These are phyloP conservation scores for Nudaria mundana DNA, from an alignment of 2,888 invertebrate species.

Conservation along the genomic window DNA sequence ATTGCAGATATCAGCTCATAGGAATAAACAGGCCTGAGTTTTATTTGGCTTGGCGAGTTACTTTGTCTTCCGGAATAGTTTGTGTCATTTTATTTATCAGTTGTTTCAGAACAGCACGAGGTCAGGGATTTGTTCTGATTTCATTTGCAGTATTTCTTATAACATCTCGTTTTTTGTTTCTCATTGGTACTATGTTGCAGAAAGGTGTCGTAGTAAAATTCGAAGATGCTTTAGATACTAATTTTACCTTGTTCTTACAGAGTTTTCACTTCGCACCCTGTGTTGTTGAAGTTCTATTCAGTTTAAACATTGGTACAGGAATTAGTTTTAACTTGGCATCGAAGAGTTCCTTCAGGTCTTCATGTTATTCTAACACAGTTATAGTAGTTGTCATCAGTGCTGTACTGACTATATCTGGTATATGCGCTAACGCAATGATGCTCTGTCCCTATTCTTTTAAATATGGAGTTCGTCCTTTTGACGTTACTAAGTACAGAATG, in stretches of 20 bases:
- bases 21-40: slow-evolving; percentile 18
- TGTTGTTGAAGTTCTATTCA: slow-evolving; percentile 43
- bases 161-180: slow-evolving; percentile 39
- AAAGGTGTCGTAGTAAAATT: slow-evolving; percentile 57
- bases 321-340: slow-evolving; percentile 50
- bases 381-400: slow-evolving; percentile 41
- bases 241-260: slow-evolving; percentile 41
- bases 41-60: slow-evolving; percentile 56
- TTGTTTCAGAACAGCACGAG: slow-evolving; percentile 47
- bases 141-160: slow-evolving; percentile 44
- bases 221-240: slow-evolving; percentile 49
- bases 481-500: slow-evolving; percentile 34
- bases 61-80: slow-evolving; percentile 51
- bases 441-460: slow-evolving; percentile 56
- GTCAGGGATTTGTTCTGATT: slow-evolving; percentile 42
- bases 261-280: slow-evolving; percentile 34
- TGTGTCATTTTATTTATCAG: slow-evolving; percentile 42
- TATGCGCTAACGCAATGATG: slow-evolving; percentile 51
- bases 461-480: slow-evolving; percentile 33
- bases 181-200: slow-evolving; percentile 63
- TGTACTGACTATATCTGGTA: slow-evolving; percentile 37
- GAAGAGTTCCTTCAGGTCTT: slow-evolving; percentile 51
- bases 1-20: slow-evolving; percentile 48
- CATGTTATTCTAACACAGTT: slow-evolving; percentile 59
- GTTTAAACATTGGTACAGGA: slow-evolving; percentile 56